phyloP scores from a whole-genome alignment of 1,140 invertebrate genomes.

The Maniola jurtina region DNA sequence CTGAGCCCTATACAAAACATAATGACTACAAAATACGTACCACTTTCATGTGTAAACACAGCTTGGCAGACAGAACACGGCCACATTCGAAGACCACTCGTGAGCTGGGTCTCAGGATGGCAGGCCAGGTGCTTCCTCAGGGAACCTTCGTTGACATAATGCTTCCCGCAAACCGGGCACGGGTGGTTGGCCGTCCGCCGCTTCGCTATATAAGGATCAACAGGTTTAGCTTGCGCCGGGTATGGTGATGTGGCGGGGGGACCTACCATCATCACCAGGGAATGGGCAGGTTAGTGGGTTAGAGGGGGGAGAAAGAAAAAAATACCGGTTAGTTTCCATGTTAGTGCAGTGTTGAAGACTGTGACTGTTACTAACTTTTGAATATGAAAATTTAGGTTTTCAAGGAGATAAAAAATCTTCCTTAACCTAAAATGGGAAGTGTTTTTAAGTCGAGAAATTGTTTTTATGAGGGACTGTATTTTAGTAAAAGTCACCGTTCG shows the following conservation, averaged over 20 bases:
- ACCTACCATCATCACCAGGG: slow-evolving; percentile 69
- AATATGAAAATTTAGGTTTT: slow-evolving; percentile 2
- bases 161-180: slow-evolving; percentile 95
- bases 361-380: slow-evolving; percentile 29
- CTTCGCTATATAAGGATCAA: slow-evolving; percentile 91
- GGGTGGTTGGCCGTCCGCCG: slow-evolving; percentile 95
- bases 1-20: too few species aligned
- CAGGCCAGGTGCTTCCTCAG: slow-evolving; percentile 94
- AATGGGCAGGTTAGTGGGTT: slow-evolving; percentile 68
- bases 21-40: slow-evolving; percentile 77
- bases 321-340: slow-evolving; percentile 59
- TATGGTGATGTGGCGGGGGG: slow-evolving; percentile 75
- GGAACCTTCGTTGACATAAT: slow-evolving; percentile 96
- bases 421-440: not conserved
- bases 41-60: slow-evolving; percentile 95
- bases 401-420: not conserved
- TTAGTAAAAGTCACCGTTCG: slow-evolving; percentile 36
- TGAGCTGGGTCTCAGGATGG: slow-evolving; percentile 94
- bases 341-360: slow-evolving; percentile 41
- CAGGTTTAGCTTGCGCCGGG: slow-evolving; percentile 76
- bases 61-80: slow-evolving; percentile 96
- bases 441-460: not conserved
- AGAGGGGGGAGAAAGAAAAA: slow-evolving; percentile 65
- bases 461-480: slow-evolving; percentile 1
- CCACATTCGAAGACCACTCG: slow-evolving; percentile 93